A percentile compares a stretch with the other conserved stretches of the same genome.
These are phyloP conservation scores for Pitangus sulphuratus DNA, from an alignment of 2,797 vertebrate species.

Conservation along the genomic window DNA sequence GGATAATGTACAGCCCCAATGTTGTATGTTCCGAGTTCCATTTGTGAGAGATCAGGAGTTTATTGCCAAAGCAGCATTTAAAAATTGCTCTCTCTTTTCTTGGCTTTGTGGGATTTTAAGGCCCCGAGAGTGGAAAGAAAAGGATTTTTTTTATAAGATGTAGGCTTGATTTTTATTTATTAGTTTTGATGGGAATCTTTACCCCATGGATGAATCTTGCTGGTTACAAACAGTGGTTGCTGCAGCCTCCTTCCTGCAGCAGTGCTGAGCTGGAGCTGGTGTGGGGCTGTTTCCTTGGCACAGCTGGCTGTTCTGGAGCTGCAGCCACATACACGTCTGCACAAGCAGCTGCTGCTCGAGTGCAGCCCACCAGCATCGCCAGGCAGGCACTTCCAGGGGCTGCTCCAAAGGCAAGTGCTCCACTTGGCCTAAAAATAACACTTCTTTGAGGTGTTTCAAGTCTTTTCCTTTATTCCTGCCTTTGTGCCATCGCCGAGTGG, in stretches of 20 bases:
- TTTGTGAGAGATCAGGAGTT: conserved; percentile 74
- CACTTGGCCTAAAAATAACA: not conserved
- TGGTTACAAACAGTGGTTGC: conserved; percentile 18
- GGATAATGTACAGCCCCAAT: conserved; percentile 63
- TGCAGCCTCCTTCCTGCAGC: not conserved
- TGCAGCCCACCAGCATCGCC: not conserved
- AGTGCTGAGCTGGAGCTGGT: not conserved
- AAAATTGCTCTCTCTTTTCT: conserved; percentile 75
- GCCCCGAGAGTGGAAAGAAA: conserved; percentile 59
- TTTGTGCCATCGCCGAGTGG: not conserved
- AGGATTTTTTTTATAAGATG: conserved; percentile 38
- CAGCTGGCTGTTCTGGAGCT: not conserved
- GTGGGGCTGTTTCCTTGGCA: not conserved
- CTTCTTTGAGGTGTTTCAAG: fast-evolving
- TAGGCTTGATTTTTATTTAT: conserved; percentile 64
- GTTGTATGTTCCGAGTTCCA: conserved; percentile 72
- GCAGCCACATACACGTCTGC: fast-evolving
- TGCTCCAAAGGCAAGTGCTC: not conserved
- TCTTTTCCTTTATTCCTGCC: not conserved
- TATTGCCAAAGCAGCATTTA: conserved; percentile 75
- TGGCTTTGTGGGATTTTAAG: conserved; percentile 72
- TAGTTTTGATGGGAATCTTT: conserved; percentile 44
- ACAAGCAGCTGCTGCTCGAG: fast-evolving
- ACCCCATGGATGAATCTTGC: conserved; percentile 5
- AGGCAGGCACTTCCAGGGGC: not conserved